Percentiles rank a stretch among this genome's conserved stretches.
These are phyloP conservation scores for Globicephala melas DNA, from an alignment of 2,113 vertebrate genomes.

Conservation along the genomic window DNA sequence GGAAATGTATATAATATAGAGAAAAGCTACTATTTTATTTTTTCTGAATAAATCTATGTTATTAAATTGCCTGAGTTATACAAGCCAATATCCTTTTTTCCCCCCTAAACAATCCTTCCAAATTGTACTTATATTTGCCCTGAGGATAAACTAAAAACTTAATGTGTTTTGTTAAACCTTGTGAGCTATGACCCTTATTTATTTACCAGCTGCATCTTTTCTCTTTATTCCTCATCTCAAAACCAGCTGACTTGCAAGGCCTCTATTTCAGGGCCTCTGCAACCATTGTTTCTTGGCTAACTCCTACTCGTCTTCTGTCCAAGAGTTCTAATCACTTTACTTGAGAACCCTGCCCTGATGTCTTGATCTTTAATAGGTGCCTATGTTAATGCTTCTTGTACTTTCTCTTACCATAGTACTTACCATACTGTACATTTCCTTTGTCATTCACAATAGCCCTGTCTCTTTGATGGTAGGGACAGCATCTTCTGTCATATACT, in stretches of 20 bases:
- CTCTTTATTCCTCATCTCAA: neutral
- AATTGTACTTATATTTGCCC: neutral
- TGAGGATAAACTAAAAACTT: neutral
- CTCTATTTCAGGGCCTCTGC: neutral
- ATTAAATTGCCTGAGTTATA: neutral
- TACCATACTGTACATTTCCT: neutral
- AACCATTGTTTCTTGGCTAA: neutral
- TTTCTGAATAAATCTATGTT: neutral
- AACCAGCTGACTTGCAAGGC: neutral
- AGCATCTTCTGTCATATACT: neutral
- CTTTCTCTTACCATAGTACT: neutral
- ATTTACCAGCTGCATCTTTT: neutral
- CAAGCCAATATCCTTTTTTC: neutral
- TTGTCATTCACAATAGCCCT: neutral
- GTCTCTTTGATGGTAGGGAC: neutral
- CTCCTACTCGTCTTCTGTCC: neutral
- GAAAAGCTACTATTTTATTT: neutral
- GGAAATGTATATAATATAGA: neutral
- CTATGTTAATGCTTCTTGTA: neutral
- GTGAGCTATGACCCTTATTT: neutral
- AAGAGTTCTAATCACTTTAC: neutral
- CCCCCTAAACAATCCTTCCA: neutral
- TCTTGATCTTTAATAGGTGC: neutral
- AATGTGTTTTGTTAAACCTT: neutral
- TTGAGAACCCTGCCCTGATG: neutral